Conservation (phyloP, 2,797 vertebrate species). For the Carcharodon carcharias region DNA sequence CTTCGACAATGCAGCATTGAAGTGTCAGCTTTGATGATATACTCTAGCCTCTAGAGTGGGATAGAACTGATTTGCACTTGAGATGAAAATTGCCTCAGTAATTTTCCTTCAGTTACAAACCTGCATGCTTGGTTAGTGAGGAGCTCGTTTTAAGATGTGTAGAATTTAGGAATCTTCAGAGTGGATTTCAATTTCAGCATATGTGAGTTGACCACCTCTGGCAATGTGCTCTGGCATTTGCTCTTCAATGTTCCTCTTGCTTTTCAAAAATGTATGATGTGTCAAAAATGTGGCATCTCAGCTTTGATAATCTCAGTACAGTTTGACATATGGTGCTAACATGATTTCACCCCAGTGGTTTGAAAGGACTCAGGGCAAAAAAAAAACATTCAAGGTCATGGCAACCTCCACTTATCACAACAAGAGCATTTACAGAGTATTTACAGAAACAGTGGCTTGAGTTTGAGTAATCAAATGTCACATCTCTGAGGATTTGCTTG, state of each 20-base stretch:
- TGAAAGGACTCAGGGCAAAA: neutral
- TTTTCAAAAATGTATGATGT: neutral
- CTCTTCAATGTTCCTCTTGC: neutral
- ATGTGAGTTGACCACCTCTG: neutral
- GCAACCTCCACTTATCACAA: neutral
- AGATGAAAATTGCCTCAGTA: neutral
- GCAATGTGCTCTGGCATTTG: neutral
- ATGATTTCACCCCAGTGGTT: neutral
- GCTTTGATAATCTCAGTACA: neutral
- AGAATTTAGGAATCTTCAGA: neutral
- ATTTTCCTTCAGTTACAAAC: neutral
- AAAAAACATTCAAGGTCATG: neutral
- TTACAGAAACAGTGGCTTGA: neutral
- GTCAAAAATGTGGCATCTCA: neutral
- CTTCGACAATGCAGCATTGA: neutral
- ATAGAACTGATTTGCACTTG: neutral
- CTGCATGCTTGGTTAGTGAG: neutral
- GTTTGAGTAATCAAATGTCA: neutral
- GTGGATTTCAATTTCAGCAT: neutral
- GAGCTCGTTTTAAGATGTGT: neutral
- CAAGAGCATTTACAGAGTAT: neutral
- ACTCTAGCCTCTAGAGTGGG: neutral
- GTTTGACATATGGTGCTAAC: neutral
- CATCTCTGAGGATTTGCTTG: neutral
- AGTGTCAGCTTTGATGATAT: neutral